Percentiles rank a stretch among this genome's conserved stretches.
Conservation (phyloP, 2,888 invertebrate genomes). For the Pseudococcus longispinus region DNA sequence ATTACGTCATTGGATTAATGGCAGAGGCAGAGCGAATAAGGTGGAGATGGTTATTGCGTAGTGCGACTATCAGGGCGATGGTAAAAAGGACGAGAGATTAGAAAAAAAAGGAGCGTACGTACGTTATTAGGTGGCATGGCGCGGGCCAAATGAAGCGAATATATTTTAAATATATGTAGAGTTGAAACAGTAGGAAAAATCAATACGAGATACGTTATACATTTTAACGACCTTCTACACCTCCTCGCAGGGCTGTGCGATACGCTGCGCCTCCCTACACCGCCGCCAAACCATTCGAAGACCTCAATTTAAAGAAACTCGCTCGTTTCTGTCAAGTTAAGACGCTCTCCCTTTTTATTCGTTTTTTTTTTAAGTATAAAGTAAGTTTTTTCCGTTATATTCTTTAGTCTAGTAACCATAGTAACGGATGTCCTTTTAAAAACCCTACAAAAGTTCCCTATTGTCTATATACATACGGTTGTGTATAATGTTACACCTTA, state of each 20-base stretch:
- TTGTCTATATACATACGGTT: slow-evolving; percentile 24
- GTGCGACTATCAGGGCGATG: background rate
- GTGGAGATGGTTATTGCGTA: no score
- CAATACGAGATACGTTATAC: slow-evolving; percentile 35
- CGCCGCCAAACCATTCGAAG: slow-evolving; percentile 9
- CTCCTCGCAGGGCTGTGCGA: slow-evolving; percentile 15
- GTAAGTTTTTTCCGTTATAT: slow-evolving; percentile 39
- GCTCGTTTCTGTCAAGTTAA: slow-evolving; percentile 38
- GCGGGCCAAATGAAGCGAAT: slow-evolving; percentile 25
- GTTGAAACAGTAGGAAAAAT: slow-evolving; percentile 35
- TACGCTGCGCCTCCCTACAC: background rate
- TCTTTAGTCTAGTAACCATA: slow-evolving; percentile 39
- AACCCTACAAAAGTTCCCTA: slow-evolving; percentile 37
- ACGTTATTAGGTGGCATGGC: slow-evolving; percentile 5
- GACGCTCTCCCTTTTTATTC: slow-evolving; percentile 35
- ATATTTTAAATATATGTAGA: slow-evolving; percentile 32
- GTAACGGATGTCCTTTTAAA: slow-evolving; percentile 39
- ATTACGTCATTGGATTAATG: background rate
- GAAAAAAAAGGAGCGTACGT: background rate
- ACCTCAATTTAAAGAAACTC: slow-evolving; percentile 38
- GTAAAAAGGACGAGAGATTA: background rate
- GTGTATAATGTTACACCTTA: slow-evolving; percentile 37
- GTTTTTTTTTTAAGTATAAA: slow-evolving; percentile 29
- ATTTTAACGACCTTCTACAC: slow-evolving; percentile 39
- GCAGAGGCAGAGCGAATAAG: background rate